Base-by-base conservation (phyloP, 2,113 vertebrate genomes). In the Ondatra zibethicus region DNA sequence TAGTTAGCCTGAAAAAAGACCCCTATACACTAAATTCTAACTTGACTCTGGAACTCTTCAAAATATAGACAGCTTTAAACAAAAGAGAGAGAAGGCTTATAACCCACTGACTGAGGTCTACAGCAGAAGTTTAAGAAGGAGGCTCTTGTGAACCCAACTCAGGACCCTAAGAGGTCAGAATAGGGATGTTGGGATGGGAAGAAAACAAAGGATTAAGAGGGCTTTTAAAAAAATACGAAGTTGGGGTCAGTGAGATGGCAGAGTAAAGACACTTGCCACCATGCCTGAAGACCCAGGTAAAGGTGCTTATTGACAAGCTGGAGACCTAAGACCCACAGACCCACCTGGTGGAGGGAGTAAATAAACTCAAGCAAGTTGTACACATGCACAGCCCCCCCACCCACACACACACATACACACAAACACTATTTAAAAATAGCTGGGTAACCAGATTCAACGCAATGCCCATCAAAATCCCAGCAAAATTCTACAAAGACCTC, bases 1-100 rank as follows among this genome's bases (percentile, higher is more conserved):
- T 77, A 88, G 55, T 68, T 50, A 47, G 25, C 50, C 77, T 63
- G 52, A 81, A 70, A 86, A 29, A 36, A 84, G 68, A 95, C 50
- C 63, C 19, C 70, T 75, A 77, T 76, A 88, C 82, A 88, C 92
- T 90, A 88, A 94, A 92, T 88, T 89, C 72, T 78, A 93, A 9
- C 78, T 75, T 58, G 58, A 81, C 78, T 58, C 84, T 92, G n/a
- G 75, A 87, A 45, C 45, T 66, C 66, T 50, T 87, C 42, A 89
- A 33, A 93, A 42, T 27, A 45, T 36, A 45, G 36, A 82, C 23
- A 29, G 55, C 55, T 61, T 84, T 84, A 85, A 42, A 63, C 23
- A 21, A 63, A 19, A 88, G 76, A 87, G 47, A 45, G 47, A 88
- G 76, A 47, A 29, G 45, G 33, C 31, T 89, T 73, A 65, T 27